Base-by-base conservation (phyloP, 2,888 invertebrate genomes). In the Leptinotarsa haldemani region DNA sequence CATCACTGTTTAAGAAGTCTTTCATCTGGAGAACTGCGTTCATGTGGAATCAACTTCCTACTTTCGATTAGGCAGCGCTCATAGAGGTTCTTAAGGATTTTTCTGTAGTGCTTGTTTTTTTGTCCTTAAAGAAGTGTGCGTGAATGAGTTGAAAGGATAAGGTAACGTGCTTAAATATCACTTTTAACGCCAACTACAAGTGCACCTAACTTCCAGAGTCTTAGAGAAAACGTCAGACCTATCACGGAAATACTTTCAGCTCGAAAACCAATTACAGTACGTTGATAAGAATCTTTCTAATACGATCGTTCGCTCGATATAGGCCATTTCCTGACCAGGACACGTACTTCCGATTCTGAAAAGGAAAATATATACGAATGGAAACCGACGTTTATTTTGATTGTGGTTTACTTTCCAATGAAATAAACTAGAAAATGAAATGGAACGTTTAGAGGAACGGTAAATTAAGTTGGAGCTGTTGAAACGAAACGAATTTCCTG, bases 271-370 rank as follows among this genome's bases (percentile, higher is more conserved):
- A 74, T 74, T 74, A 74, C 74, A 66, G 70, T 70, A 70, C 70
- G 70, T 70, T 74, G 70, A 70, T 70, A 68, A 74, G 74, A 67
- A 74, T 74, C 74, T 74, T 70, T 52, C 53, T 74, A 74, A 70
- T 74, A 64, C 70, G 70, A 64, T 74, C 74, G 67, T 67, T 75
- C 61, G 63, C 69, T 74, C 71, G 73, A 75, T 74, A 74, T 67
- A 58, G 69, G 77, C 73, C 71, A 74, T 74, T 78, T 74, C 71
- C 74, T 65, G 78, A 65, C 71, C 78, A 71, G 65, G 48, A 70
- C 78, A 78, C 78, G 78, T 76, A 76, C 66, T 74, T 74, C 74
- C 74, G 50, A 69, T 40, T 40, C 40, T 67, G 63, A 73, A 72
- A 56, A 70, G 68, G 70, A 75, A 73, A 75, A 64, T 67, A 73